Evolutionary conservation across 2,797 vertebrate species (phyloP).

Genomic region (Mionectes olivaceus): DNA sequence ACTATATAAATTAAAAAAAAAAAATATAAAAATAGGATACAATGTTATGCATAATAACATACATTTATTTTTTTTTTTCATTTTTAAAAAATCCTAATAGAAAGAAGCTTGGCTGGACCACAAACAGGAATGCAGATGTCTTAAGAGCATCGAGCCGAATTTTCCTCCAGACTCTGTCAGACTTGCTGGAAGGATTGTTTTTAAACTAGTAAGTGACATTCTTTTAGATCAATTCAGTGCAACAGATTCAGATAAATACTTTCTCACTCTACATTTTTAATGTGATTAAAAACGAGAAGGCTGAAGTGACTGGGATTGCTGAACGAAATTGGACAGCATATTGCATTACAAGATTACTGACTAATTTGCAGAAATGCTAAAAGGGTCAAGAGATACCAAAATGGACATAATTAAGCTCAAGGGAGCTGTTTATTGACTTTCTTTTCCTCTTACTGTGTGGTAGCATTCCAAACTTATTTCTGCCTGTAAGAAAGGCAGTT

Average conservation of each 20-base stretch:
- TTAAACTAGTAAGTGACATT: constrained; percentile 84
- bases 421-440: not conserved
- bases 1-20: not conserved
- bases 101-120: constrained; percentile 90
- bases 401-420: not conserved
- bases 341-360: not conserved
- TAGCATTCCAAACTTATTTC: not conserved
- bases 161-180: constrained; percentile 92
- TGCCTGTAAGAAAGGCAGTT: not conserved
- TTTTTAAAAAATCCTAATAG: constrained; percentile 70
- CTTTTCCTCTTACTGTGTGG: not conserved
- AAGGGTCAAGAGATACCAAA: not conserved
- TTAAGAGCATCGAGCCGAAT: constrained; percentile 83
- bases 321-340: not conserved
- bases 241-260: not conserved
- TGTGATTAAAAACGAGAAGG: constrained; percentile 11
- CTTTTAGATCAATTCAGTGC: not conserved
- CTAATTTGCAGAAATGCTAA: not conserved
- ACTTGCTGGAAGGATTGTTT: constrained; percentile 88
- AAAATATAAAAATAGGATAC: too few relatives aligned
- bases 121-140: constrained; percentile 90
- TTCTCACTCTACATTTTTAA: constrained; percentile 20
- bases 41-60: not conserved
- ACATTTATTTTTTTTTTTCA: not conserved
- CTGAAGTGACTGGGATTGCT: not conserved